Evolutionary conservation across 2,797 vertebrate species (phyloP).

Genomic region (Betta splendens): DNA sequence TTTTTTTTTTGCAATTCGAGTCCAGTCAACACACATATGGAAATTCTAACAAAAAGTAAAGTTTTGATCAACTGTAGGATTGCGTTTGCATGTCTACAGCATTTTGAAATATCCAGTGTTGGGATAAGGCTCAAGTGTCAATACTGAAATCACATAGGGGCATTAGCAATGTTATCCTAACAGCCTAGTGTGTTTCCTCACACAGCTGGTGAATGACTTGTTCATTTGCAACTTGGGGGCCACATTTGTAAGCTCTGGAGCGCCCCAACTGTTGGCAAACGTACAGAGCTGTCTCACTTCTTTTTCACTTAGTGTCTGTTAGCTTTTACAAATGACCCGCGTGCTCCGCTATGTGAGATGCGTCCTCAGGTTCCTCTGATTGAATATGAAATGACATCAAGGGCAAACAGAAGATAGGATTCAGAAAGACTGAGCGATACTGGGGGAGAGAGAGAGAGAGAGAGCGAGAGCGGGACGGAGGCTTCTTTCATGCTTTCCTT

Average conservation of each 20-base stretch:
- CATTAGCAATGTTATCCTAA: conserved; percentile 38
- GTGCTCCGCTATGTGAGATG: conserved; percentile 39
- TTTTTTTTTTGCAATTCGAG: neutral
- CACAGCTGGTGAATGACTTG: conserved; percentile 38
- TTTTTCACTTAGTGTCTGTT: conserved; percentile 57
- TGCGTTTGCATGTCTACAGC: conserved; percentile 5
- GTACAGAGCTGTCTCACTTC: conserved; percentile 22
- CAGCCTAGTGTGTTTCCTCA: conserved; percentile 31
- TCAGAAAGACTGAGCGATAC: conserved; percentile 30
- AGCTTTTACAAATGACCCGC: conserved; percentile 57
- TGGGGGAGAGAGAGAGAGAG: conserved; percentile 22
- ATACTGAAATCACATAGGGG: conserved; percentile 32
- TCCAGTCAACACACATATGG: neutral
- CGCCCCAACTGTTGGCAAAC: conserved; percentile 39
- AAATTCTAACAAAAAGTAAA: conserved; percentile 18
- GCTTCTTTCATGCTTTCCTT: conserved; percentile 57
- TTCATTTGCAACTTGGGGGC: conserved; percentile 44
- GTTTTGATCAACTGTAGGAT: conserved; percentile 17
- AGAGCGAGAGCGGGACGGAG: conserved; percentile 15
- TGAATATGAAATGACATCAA: conserved; percentile 70
- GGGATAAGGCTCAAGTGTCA: conserved; percentile 20
- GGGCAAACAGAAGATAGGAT: conserved; percentile 59
- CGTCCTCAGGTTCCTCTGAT: conserved; percentile 46
- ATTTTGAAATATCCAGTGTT: conserved; percentile 32
- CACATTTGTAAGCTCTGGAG: conserved; percentile 26